These are phyloP conservation scores for Elymnias hypermnestra DNA, from an alignment of 1,140 invertebrate genomes.

Conservation along the genomic window DNA sequence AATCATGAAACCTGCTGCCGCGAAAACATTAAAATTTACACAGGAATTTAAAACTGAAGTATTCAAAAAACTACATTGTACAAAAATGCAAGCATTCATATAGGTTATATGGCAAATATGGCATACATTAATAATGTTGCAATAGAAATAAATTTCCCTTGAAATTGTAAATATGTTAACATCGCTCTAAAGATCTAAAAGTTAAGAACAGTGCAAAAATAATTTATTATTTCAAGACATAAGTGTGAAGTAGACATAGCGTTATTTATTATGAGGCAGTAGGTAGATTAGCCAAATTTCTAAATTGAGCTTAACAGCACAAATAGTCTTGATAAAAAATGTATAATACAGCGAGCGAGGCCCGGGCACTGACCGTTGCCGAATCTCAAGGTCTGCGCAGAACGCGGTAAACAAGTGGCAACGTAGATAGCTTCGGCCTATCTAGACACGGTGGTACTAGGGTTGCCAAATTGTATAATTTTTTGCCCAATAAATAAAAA, in stretches of 20 bases:
- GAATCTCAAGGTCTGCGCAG: constrained; percentile 67
- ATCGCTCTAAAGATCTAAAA: no score
- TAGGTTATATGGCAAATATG: no score
- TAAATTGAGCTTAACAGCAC: constrained; percentile 16
- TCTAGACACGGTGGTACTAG: constrained; percentile 7
- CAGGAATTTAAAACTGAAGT: background rate
- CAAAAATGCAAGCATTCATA: no score
- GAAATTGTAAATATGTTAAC: no score
- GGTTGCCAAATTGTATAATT: constrained; percentile 3
- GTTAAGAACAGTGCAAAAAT: no score
- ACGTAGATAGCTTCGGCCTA: constrained; percentile 32
- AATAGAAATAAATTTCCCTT: no score
- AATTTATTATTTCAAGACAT: no score
- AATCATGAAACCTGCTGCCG: background rate
- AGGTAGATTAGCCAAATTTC: constrained; percentile 14
- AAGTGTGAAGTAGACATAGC: no score
- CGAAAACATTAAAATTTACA: background rate
- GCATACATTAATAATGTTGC: no score
- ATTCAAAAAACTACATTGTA: background rate
- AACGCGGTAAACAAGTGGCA: constrained; percentile 64
- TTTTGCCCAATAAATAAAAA: no score
- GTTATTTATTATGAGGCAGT: background rate
- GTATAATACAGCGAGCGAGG: constrained; percentile 37
- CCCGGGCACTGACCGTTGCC: constrained; percentile 63
- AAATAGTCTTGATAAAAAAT: constrained; percentile 43